phyloP scores from a whole-genome alignment of 2,797 vertebrate genomes.

The Botia kubotai region DNA sequence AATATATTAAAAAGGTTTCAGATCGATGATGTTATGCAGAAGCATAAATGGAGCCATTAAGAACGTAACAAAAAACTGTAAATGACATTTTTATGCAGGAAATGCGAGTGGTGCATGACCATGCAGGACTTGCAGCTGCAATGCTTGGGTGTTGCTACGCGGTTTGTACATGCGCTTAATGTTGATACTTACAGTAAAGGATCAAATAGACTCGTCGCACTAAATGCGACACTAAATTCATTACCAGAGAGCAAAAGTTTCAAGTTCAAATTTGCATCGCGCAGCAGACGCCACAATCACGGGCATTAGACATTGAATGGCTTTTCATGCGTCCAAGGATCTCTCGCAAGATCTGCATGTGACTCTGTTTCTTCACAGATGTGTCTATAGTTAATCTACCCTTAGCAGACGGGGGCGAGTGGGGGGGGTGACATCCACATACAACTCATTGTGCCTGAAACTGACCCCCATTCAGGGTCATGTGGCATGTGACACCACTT shows the following conservation, averaged over 20 bases:
- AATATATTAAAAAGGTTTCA: neutral
- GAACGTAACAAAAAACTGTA: neutral
- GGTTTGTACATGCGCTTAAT: neutral
- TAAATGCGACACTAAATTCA: no score
- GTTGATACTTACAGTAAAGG: no score
- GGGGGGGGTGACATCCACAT: constrained; percentile 66
- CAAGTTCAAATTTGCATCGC: constrained; percentile 26
- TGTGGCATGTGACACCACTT: constrained; percentile 71
- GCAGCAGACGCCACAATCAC: constrained; percentile 35
- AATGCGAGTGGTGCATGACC: neutral
- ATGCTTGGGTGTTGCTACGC: neutral
- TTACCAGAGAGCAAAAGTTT: no score
- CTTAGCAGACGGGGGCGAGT: constrained; percentile 62
- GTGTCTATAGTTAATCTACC: constrained; percentile 66
- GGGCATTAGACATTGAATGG: constrained; percentile 62
- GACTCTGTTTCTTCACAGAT: constrained; percentile 62
- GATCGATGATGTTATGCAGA: neutral
- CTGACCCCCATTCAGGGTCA: constrained; percentile 72
- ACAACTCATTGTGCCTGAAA: constrained; percentile 69
- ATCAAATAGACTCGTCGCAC: no score
- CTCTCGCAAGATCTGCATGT: constrained; percentile 59
- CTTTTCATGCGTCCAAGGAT: constrained; percentile 57
- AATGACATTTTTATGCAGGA: neutral
- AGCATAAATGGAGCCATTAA: neutral
- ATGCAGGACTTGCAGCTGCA: neutral